A percentile compares a stretch with the other conserved stretches of the same genome.
These are phyloP conservation scores for Paratrypauchen microcephalus DNA, from an alignment of 2,797 vertebrate genomes.

Conservation along the genomic window DNA sequence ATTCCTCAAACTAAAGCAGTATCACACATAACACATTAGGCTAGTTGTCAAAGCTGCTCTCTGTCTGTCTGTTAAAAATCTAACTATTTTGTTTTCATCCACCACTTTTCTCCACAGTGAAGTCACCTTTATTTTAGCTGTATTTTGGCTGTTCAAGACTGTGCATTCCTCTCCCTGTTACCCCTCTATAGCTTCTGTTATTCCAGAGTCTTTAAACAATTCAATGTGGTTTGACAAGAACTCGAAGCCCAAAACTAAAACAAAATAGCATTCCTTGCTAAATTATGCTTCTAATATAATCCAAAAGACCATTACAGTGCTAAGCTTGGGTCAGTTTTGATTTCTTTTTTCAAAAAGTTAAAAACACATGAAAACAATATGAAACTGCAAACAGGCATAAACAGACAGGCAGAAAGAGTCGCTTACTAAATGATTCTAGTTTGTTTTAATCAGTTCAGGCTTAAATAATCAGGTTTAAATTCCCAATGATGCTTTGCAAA, in stretches of 20 bases:
- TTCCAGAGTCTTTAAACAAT: conserved; percentile 40
- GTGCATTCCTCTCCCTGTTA: conserved; percentile 34
- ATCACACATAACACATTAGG: conserved; percentile 73
- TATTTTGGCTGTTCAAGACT: conserved; percentile 6
- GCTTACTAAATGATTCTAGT: conserved; percentile 20
- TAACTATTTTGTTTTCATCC: conserved; percentile 9
- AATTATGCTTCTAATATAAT: conserved; percentile 15
- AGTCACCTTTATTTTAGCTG: background rate
- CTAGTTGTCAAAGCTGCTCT: conserved; percentile 64
- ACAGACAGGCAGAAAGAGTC: conserved; percentile 3
- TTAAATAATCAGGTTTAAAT: conserved; percentile 5
- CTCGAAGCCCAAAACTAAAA: conserved; percentile 38
- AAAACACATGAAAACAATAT: conserved; percentile 3
- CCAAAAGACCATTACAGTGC: conserved; percentile 8
- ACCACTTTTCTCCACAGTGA: background rate
- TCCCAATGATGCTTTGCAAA: conserved; percentile 21
- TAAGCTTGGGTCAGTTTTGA: background rate
- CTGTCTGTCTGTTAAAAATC: conserved; percentile 64
- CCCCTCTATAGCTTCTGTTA: conserved; percentile 21
- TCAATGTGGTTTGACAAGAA: conserved; percentile 43
- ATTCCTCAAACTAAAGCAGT: conserved; percentile 49
- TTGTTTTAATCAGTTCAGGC: conserved; percentile 18
- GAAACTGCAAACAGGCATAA: conserved; percentile 5
- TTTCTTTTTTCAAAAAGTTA: conserved; percentile 1
- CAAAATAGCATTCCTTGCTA: conserved; percentile 47